Percentiles rank a stretch among this genome's conserved stretches.
Conservation (phyloP, 37 sponge, comb jelly and placozoan genomes). For the Beroe forskalii region DNA sequence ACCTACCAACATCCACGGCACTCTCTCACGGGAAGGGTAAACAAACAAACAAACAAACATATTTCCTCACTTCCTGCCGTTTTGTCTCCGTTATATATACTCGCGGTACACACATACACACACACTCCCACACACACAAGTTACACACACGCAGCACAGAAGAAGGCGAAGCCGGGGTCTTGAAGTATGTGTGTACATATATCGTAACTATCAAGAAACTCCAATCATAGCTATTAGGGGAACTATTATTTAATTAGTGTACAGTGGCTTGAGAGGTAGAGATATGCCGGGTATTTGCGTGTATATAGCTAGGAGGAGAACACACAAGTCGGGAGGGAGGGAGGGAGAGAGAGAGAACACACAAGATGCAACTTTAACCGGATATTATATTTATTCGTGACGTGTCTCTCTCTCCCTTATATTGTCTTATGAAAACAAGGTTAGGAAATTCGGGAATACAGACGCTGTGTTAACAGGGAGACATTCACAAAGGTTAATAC, state of each 20-base stretch:
- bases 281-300: not conserved
- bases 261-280: not conserved
- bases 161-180: not conserved
- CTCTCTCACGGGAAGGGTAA: too few relatives aligned
- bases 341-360: not conserved
- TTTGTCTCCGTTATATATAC: too few relatives aligned
- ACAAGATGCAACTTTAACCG: too few relatives aligned
- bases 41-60: not conserved
- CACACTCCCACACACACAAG: not conserved
- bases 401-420: too few relatives aligned
- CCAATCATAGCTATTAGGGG: not conserved
- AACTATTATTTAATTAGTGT: not conserved
- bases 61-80: too few relatives aligned
- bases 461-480: too few relatives aligned
- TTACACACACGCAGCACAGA: not conserved
- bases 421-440: too few relatives aligned
- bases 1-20: not conserved
- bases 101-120: too few relatives aligned
- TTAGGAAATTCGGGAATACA: too few relatives aligned
- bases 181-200: not conserved
- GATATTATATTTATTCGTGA: too few relatives aligned
- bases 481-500: too few relatives aligned
- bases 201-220: not conserved
- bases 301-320: not conserved
- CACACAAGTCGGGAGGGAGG: not conserved